phyloP scores from a whole-genome alignment of 92 coral and sea anemone genomes.

The Diadumene lineata region DNA sequence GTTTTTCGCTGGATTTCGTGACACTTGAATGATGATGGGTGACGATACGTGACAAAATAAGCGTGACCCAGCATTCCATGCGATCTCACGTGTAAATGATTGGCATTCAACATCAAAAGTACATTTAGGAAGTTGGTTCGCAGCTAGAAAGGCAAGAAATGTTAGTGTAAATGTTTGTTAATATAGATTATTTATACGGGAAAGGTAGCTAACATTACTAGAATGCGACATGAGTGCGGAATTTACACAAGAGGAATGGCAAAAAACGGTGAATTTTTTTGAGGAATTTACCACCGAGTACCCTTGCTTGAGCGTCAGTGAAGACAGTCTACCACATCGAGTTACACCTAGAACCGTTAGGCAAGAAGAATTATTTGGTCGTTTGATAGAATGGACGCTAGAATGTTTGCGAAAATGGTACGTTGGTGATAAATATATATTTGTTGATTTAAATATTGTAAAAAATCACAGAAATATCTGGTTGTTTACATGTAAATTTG shows the following conservation, averaged over 20 bases:
- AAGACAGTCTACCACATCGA: conserved; percentile 72
- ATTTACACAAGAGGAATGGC: conserved; percentile 72
- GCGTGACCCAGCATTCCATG: conserved; percentile 49
- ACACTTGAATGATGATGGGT: conserved; percentile 1
- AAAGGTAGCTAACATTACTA: conserved; percentile 1
- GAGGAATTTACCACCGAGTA: conserved; percentile 53
- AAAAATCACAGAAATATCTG: neutral
- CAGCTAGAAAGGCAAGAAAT: conserved; percentile 14
- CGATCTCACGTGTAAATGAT: conserved; percentile 31
- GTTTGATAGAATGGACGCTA: conserved; percentile 72
- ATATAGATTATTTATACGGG: conserved; percentile 10
- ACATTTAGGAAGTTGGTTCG: conserved; percentile 6
- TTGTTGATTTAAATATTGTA: conserved; percentile 2
- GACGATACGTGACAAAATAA: conserved; percentile 11
- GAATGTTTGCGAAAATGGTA: conserved; percentile 81
- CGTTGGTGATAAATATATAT: neutral
- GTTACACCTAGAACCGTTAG: conserved; percentile 54
- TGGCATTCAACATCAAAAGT: conserved; percentile 11
- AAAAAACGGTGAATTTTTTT: conserved; percentile 61
- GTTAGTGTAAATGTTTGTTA: neutral
- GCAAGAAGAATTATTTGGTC: conserved; percentile 72
- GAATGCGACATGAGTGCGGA: conserved; percentile 75
- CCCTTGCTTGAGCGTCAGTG: conserved; percentile 34
- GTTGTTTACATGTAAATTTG: conserved; percentile 22
- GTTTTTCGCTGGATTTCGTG: too few species aligned